Percentiles rank a stretch among this genome's conserved stretches.
These are phyloP conservation scores for Protonibea diacanthus DNA, from an alignment of 2,797 vertebrate genomes.

Conservation along the genomic window DNA sequence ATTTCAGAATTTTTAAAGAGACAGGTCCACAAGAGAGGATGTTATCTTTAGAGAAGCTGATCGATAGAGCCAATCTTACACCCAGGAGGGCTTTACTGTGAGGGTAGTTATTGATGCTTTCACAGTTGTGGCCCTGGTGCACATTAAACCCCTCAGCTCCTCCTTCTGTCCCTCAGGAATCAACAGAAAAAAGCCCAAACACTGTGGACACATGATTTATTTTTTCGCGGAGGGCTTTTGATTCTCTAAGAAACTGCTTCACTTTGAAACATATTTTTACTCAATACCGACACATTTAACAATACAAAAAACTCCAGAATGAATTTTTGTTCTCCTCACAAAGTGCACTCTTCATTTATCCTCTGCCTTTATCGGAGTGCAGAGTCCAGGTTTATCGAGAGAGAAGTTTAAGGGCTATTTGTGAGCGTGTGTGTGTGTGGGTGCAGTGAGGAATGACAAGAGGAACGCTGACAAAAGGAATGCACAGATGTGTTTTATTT, in stretches of 20 bases:
- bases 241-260: conserved; percentile 34
- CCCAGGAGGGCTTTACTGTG: conserved; percentile 55
- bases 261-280: conserved; percentile 20
- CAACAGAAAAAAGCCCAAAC: conserved; percentile 30
- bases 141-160: conserved; percentile 49
- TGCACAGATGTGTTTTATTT: background rate
- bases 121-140: conserved; percentile 45
- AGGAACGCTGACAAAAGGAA: conserved; percentile 4
- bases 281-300: conserved; percentile 8
- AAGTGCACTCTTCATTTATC: conserved; percentile 29
- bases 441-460: conserved; percentile 16
- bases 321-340: conserved; percentile 26
- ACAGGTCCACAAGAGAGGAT: conserved; percentile 47
- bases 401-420: conserved; percentile 34
- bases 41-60: conserved; percentile 65
- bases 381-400: conserved; percentile 20
- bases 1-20: conserved; percentile 46
- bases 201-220: conserved; percentile 8
- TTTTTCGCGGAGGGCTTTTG: conserved; percentile 29
- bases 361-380: conserved; percentile 9
- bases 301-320: conserved; percentile 23
- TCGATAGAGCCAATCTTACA: conserved; percentile 73
- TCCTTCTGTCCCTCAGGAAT: conserved; percentile 23
- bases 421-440: background rate
- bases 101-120: conserved; percentile 65